Evolutionary conservation across 2,888 invertebrate species (phyloP).

Genomic region (Drosophila diplacantha): DNA sequence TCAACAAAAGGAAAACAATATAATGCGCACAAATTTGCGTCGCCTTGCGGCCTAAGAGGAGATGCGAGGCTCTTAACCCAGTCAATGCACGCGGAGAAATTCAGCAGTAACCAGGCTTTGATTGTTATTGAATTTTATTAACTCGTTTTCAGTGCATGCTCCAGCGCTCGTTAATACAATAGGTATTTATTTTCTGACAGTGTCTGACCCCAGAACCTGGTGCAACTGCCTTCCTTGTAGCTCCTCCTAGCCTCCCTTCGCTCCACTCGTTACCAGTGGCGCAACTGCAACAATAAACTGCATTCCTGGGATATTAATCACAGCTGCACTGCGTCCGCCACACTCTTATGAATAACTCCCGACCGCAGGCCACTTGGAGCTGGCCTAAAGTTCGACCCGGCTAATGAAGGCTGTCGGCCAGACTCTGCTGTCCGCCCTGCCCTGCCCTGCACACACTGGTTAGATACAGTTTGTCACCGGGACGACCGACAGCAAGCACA

Average conservation of each 20-base stretch:
- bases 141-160: neutral
- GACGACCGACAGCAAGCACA: conserved; percentile 18
- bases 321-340: conserved; percentile 54
- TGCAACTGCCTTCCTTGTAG: conserved; percentile 9
- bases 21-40: conserved; percentile 68
- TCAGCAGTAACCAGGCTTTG: neutral
- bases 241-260: conserved; percentile 30
- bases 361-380: conserved; percentile 33
- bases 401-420: conserved; percentile 28
- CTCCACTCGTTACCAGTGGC: conserved; percentile 36
- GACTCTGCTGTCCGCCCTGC: conserved; percentile 2
- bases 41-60: conserved; percentile 20
- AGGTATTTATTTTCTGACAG: conserved; percentile 1
- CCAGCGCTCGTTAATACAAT: too few relatives aligned
- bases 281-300: conserved; percentile 61
- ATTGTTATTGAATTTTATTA: neutral
- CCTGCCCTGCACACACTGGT: conserved; percentile 13
- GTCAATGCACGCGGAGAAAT: conserved; percentile 3
- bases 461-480: conserved; percentile 31
- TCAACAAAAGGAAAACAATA: conserved; percentile 34
- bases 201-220: conserved; percentile 24
- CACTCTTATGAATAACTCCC: conserved; percentile 44
- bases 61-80: conserved; percentile 19
- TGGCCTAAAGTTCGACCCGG: conserved; percentile 17
- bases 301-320: conserved; percentile 70